Evolutionary conservation across 1,140 invertebrate genomes (phyloP), one percentile per base, ranked within the genome.

Genomic region (Neuroterus valhalla): DNA sequence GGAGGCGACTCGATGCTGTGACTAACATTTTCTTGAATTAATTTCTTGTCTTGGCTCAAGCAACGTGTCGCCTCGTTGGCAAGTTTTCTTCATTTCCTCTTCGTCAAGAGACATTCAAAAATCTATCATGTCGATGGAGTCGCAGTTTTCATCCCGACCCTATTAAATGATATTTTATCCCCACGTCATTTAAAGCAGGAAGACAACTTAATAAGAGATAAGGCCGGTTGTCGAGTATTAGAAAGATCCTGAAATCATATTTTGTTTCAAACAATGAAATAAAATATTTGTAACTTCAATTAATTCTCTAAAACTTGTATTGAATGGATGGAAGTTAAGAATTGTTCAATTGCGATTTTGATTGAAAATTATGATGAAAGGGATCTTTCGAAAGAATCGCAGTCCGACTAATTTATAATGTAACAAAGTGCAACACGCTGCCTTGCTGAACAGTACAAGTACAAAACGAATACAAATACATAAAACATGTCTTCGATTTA

Each of bases 361-460:
- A 44, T 76, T 55, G 68, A 50, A 72, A 69, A 52, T 76, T 67
- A 66, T 72, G 50, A 70, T 38, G 31, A 84, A 83, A 85, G 83
- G 82, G 84, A 82, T 86, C 82, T 86, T 85, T 87, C 80, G 82
- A 82, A 79, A 84, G 84, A 86, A 82, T 88, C 83, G 81, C 82
- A 86, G 82, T 85, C 87, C 87, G 84, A 86, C 83, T 87, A 86
- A 87, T 86, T 85, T 87, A 84, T 85, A 88, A 87, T 88, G 86
- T 89, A 90, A 90, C 88, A 90, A 90, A 90, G 88, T 90, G 89
- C 88, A 90, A 90, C 89, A 89, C 87, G 89, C 89, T 90, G 89
- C 89, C 89, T 90, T 90, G 89, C 88, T 89, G 86, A 90, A 90
- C 88, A 89, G 89, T 90, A 90, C 89, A 90, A 90, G 89, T 90